Evolutionary conservation across 1,140 invertebrate species (phyloP).

Genomic region (Solenopsis invicta): DNA sequence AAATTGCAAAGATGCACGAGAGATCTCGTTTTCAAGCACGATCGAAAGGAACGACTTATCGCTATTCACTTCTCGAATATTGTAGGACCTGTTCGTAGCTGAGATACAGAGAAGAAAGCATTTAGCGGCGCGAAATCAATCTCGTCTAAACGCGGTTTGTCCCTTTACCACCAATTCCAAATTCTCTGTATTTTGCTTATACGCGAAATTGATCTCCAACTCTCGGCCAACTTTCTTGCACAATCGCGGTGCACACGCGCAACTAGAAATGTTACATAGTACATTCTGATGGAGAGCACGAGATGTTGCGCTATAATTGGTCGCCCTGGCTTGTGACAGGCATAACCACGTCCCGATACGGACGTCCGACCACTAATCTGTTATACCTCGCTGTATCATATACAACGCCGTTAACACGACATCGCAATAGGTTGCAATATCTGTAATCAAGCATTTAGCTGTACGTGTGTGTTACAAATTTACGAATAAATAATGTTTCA

Average conservation of each 20-base stretch:
- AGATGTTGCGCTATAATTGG: slow-evolving; percentile 66
- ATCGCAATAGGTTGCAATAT: slow-evolving; percentile 35
- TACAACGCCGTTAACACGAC: slow-evolving; percentile 60
- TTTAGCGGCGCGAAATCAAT: slow-evolving; percentile 16
- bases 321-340: slow-evolving; percentile 65
- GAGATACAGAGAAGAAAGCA: background rate
- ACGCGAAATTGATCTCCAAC: slow-evolving; percentile 12
- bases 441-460: slow-evolving; percentile 31
- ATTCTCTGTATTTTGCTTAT: slow-evolving; percentile 10
- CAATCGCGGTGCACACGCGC: slow-evolving; percentile 9
- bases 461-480: background rate
- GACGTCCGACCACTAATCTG: slow-evolving; percentile 67
- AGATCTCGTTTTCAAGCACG: background rate
- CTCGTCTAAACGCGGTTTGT: slow-evolving; percentile 1
- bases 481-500: background rate
- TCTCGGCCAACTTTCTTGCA: slow-evolving; percentile 35
- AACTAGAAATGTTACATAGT: slow-evolving; percentile 48
- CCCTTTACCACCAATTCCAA: background rate
- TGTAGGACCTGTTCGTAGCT: slow-evolving; percentile 24
- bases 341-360: slow-evolving; percentile 66
- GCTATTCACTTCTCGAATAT: background rate
- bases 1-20: slow-evolving; percentile 8
- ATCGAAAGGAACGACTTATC: background rate
- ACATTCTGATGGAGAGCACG: slow-evolving; percentile 39
- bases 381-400: slow-evolving; percentile 60